Evolutionary conservation across 2,888 invertebrate genomes (phyloP).

Genomic region (Stenolophus ochropezus): DNA sequence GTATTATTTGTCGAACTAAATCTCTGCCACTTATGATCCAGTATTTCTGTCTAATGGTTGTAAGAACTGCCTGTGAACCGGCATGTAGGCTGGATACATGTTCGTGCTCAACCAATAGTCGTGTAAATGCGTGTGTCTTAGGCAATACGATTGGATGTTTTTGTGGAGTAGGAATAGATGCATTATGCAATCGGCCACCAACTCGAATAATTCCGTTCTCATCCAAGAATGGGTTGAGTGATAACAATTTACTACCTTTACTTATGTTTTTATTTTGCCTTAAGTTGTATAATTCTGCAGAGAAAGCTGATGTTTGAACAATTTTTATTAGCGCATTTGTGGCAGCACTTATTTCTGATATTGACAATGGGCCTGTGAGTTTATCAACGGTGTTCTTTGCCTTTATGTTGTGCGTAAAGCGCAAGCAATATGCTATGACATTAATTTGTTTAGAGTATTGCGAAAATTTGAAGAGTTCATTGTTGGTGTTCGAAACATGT

Average conservation of each 20-base stretch:
- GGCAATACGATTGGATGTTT: conserved; percentile 61
- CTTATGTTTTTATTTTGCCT: neutral
- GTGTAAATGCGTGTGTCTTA: conserved; percentile 46
- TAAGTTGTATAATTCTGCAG: conserved; percentile 1
- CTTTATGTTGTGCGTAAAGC: conserved; percentile 29
- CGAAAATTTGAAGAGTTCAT: conserved; percentile 5
- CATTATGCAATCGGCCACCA: conserved; percentile 56
- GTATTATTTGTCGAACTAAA: too few species aligned
- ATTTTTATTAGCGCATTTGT: conserved; percentile 17
- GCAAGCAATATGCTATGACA: conserved; percentile 22
- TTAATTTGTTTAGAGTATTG: conserved; percentile 10
- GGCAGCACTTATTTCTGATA: neutral
- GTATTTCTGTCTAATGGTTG: too few species aligned
- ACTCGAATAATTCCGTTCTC: conserved; percentile 49
- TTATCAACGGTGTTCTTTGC: neutral
- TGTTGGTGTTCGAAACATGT: neutral
- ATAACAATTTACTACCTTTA: conserved; percentile 8
- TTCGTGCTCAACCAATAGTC: conserved; percentile 61
- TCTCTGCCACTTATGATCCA: too few species aligned
- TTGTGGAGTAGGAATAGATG: conserved; percentile 47
- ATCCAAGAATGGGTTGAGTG: conserved; percentile 58
- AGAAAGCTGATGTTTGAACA: conserved; percentile 23
- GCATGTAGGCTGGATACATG: conserved; percentile 61
- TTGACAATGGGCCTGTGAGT: neutral
- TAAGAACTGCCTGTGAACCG: conserved; percentile 60